phyloP scores from a whole-genome alignment of 2,888 invertebrate species.

The Rhamnusium bicolor region DNA sequence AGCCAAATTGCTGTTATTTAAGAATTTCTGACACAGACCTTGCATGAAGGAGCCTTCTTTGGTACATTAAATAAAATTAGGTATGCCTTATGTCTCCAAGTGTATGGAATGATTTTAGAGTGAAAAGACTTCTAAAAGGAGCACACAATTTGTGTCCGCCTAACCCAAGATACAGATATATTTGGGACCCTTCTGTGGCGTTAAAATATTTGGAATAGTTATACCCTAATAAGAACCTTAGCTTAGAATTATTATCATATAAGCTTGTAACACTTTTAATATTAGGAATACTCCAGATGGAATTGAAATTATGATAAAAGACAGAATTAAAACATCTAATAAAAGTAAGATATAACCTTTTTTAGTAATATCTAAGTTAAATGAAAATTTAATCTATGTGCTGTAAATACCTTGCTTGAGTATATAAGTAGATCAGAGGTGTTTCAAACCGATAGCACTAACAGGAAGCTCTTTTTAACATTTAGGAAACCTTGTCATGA shows the following conservation, averaged over 20 bases:
- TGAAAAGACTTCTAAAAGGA: slow-evolving; percentile 23
- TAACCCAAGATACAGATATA: background rate
- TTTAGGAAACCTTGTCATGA: slow-evolving; percentile 9
- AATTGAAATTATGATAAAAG: slow-evolving; percentile 8
- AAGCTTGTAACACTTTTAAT: slow-evolving; percentile 6
- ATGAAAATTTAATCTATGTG: background rate
- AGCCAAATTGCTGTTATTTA: background rate
- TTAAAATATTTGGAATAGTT: background rate
- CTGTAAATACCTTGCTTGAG: background rate
- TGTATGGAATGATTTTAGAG: background rate
- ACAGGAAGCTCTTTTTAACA: background rate
- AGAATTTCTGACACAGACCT: slow-evolving; percentile 20
- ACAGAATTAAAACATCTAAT: slow-evolving; percentile 1
- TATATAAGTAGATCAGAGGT: background rate
- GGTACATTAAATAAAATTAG: slow-evolving; percentile 11
- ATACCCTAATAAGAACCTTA: background rate
- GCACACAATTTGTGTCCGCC: slow-evolving; percentile 14
- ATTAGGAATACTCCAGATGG: slow-evolving; percentile 11
- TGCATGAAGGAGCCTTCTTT: background rate
- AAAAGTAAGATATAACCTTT: background rate
- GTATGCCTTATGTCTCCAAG: background rate
- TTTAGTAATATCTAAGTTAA: background rate
- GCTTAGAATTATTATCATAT: background rate
- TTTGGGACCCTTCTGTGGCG: slow-evolving; percentile 12
- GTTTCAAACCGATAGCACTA: background rate